Base-by-base conservation (phyloP, 1,140 invertebrate genomes). In the Apis cerana region DNA sequence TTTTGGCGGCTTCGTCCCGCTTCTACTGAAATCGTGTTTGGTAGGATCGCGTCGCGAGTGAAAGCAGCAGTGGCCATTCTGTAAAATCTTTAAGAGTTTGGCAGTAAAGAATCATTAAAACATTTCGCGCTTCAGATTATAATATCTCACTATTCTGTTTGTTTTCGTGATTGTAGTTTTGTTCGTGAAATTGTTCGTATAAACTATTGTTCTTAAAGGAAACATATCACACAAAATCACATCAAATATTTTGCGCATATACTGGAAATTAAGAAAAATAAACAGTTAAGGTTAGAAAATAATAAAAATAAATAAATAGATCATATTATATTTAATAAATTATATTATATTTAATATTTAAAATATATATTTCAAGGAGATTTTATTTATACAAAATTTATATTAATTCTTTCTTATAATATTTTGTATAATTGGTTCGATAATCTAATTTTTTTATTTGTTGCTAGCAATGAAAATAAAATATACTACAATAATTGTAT, bases 1-100 rank as follows among this genome's bases (percentile, higher is more conserved):
- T 90, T 92, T 93, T 89, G 86, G 85, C 85, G 87, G 85, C 85
- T 87, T 76, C 79, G 80, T 80, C 61, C 33, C 85, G 75, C 52
- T 81, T 17, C 54, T 67, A 69, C 85, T 71, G 84, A 74, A 83
- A 84, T 75, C 84, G 56, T 69, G 58, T 59, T 67, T 69, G 64
- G 71, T 58, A 68, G 59, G 48, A 81, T 82, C 82, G 85, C 75
- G 77, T 82, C 85, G 86, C 61, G 70, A 82, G 86, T 88, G 85
- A 88, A 88, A 88, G 82, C 80, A 64, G 68, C 65, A 59, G 76
- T 76, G 56, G 64, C 62, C 48, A 78, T 80, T 74, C 59, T 19
- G 33, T 19, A 54, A 48, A 67, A 74, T 72, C 64, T 56, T 50
- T 12, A 19, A 61, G 23, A 78, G 65, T 48, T 78, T 21, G 48